These are phyloP conservation scores for Nephrotoma appendiculata DNA, from an alignment of 2,888 invertebrate genomes.

Conservation along the genomic window DNA sequence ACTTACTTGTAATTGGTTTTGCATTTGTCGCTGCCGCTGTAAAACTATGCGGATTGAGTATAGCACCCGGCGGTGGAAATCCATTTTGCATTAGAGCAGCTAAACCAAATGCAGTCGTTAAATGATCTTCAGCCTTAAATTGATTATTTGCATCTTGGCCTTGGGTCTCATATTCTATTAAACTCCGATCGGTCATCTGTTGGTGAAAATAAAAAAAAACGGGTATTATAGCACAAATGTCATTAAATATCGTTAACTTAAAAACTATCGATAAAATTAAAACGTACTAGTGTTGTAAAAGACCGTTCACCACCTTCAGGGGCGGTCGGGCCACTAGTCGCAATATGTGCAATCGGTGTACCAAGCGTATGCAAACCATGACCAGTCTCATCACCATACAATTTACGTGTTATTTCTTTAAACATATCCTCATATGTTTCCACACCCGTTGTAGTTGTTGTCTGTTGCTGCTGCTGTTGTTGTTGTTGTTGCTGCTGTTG, in stretches of 20 bases:
- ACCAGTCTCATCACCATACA: constrained; percentile 68
- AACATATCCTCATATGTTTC: constrained; percentile 38
- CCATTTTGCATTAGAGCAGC: constrained; percentile 65
- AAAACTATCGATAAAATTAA: neutral
- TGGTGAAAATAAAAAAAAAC: neutral
- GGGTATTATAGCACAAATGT: neutral
- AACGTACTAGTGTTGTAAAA: constrained; percentile 32
- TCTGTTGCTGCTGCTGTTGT: constrained; percentile 28
- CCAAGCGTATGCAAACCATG: constrained; percentile 34
- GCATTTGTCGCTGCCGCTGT: constrained; percentile 18
- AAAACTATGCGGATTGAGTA: constrained; percentile 31
- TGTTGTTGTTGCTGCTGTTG: constrained; percentile 20
- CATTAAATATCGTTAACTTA: neutral
- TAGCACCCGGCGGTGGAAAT: constrained; percentile 48
- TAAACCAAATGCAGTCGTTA: constrained; percentile 54
- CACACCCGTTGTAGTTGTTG: constrained; percentile 7
- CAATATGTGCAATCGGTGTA: constrained; percentile 33
- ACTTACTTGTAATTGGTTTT: neutral
- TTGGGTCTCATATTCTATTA: constrained; percentile 31
- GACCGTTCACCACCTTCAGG: constrained; percentile 34
- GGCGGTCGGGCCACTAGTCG: constrained; percentile 32
- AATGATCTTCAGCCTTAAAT: constrained; percentile 56
- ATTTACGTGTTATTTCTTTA: constrained; percentile 81
- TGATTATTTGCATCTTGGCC: constrained; percentile 18
- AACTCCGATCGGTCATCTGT: constrained; percentile 29